phyloP scores from a whole-genome alignment of 30 jellyfish, hydroid and myxozoan genomes.

The Phacellophora camtschatica region DNA sequence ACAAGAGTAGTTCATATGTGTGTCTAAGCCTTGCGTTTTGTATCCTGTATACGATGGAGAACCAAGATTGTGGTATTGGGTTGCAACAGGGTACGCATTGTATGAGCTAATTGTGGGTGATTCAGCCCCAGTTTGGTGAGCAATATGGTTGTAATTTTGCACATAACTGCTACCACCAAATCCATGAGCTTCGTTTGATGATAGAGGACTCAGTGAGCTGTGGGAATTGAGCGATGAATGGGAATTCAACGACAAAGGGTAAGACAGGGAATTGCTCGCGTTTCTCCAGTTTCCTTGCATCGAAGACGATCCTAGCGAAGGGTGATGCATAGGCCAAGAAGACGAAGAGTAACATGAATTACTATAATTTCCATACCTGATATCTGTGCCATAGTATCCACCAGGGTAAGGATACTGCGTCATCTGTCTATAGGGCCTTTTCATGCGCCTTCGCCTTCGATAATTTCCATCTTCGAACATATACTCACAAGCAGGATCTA shows the following conservation, averaged over 20 bases:
- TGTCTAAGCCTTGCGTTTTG: conserved; percentile 58
- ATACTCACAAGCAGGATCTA: conserved; percentile 97
- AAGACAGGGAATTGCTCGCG: conserved; percentile 46
- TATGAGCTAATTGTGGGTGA: conserved; percentile 61
- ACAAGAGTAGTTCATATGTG: conserved; percentile 68
- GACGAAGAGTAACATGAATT: conserved; percentile 51
- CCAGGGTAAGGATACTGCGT: conserved; percentile 70
- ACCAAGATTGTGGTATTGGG: conserved; percentile 57
- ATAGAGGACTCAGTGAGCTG: conserved; percentile 58
- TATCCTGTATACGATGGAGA: conserved; percentile 60
- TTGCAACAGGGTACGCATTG: conserved; percentile 37
- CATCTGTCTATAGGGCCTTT: conserved; percentile 84
- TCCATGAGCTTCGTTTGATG: conserved; percentile 63
- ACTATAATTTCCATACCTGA: conserved; percentile 33
- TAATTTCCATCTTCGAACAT: conserved; percentile 98
- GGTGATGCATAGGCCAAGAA: conserved; percentile 52
- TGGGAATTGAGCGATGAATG: conserved; percentile 59
- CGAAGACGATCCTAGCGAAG: conserved; percentile 42
- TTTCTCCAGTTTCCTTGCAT: conserved; percentile 76
- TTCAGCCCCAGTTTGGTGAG: conserved; percentile 54
- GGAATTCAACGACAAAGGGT: conserved; percentile 56
- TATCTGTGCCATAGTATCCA: conserved; percentile 64
- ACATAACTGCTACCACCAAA: conserved; percentile 61
- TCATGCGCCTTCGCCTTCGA: conserved; percentile 94
- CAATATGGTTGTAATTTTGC: conserved; percentile 64